These are phyloP conservation scores for Pangasius mekongensis DNA, from an alignment of 2,797 vertebrate species.

Conservation along the genomic window DNA sequence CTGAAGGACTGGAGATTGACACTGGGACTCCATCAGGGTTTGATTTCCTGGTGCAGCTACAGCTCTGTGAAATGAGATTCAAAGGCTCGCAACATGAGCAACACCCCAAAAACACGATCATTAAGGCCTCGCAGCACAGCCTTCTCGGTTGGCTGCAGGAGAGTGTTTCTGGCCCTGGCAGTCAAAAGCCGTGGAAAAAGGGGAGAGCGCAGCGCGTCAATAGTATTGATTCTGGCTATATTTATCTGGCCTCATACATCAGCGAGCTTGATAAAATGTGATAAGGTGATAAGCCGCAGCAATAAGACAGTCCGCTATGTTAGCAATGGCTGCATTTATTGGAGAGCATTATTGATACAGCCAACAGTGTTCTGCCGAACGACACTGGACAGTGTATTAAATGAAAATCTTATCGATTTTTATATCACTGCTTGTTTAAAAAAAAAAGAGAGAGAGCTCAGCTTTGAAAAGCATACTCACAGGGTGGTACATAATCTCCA, in stretches of 20 bases:
- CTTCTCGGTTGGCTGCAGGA: slow-evolving; percentile 36
- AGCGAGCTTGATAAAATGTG: slow-evolving; percentile 76
- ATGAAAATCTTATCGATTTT: slow-evolving; percentile 77
- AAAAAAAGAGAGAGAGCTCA: slow-evolving; percentile 21
- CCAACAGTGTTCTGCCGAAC: slow-evolving; percentile 75
- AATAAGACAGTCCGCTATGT: slow-evolving; percentile 76
- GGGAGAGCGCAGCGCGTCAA: slow-evolving; percentile 58
- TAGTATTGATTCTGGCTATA: slow-evolving; percentile 76
- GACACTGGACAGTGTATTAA: slow-evolving; percentile 76
- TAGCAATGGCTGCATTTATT: slow-evolving; percentile 73
- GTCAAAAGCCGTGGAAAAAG: slow-evolving; percentile 76
- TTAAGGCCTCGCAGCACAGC: slow-evolving; percentile 59
- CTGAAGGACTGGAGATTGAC: slow-evolving; percentile 76
- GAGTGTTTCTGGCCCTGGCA: slow-evolving; percentile 66
- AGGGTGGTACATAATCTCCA: slow-evolving; percentile 11
- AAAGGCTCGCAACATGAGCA: slow-evolving; percentile 69
- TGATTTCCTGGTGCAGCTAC: slow-evolving; percentile 79
- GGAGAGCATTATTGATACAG: slow-evolving; percentile 78
- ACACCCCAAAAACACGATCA: slow-evolving; percentile 47
- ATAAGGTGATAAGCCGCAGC: slow-evolving; percentile 76
- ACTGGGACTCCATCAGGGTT: slow-evolving; percentile 74
- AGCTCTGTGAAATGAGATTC: slow-evolving; percentile 83
- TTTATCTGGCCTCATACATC: slow-evolving; percentile 73
- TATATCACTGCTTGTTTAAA: slow-evolving; percentile 58
- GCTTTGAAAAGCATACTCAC: slow-evolving; percentile 30